These are phyloP conservation scores for Altica lythri DNA, from an alignment of 2,888 invertebrate genomes.

Conservation along the genomic window DNA sequence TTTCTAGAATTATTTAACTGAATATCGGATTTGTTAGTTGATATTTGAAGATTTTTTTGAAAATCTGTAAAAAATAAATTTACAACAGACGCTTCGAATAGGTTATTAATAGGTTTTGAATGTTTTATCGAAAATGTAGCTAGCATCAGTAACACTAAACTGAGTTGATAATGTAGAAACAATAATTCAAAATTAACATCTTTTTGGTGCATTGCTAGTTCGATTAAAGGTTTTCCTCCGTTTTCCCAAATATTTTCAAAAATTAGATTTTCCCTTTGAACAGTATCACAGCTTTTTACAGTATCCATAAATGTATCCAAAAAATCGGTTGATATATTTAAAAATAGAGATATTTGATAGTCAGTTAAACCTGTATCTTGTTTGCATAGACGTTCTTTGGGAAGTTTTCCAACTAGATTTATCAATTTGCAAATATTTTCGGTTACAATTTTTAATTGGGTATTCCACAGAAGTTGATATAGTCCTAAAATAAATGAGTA, in stretches of 20 bases:
- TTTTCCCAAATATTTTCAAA: conserved; percentile 73
- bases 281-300: conserved; percentile 50
- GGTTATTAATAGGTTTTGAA: conserved; percentile 70
- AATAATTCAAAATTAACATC: conserved; percentile 76
- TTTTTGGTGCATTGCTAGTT: conserved; percentile 72
- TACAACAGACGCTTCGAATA: conserved; percentile 76
- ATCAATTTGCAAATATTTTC: conserved; percentile 76
- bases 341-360: conserved; percentile 62
- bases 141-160: conserved; percentile 76
- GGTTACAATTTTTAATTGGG: conserved; percentile 80
- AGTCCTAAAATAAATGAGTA: conserved; percentile 57
- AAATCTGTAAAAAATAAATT: conserved; percentile 63
- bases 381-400: conserved; percentile 80
- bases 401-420: conserved; percentile 81
- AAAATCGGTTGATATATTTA: conserved; percentile 59
- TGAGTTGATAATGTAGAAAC: conserved; percentile 79
- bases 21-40: conserved; percentile 64
- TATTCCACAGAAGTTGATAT: conserved; percentile 85
- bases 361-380: conserved; percentile 77
- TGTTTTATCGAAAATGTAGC: conserved; percentile 77
- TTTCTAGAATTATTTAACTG: conserved; percentile 70
- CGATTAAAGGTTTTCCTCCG: conserved; percentile 68
- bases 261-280: conserved; percentile 54
- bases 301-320: conserved; percentile 59
- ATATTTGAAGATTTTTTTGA: conserved; percentile 54